These are phyloP conservation scores for Trachymyrmex septentrionalis DNA, from an alignment of 1,140 invertebrate species.

Conservation along the genomic window DNA sequence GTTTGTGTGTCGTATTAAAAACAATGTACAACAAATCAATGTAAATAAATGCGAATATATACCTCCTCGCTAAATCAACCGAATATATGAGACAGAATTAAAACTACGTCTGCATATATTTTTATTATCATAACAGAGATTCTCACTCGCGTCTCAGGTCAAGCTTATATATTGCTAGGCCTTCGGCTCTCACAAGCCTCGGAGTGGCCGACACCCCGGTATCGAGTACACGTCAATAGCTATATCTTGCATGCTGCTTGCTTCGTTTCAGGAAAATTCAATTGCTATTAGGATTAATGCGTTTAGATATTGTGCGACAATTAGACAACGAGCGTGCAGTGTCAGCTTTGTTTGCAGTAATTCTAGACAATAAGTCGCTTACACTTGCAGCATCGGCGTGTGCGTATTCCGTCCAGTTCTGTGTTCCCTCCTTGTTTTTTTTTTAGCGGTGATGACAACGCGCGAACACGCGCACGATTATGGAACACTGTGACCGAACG, in stretches of 20 bases:
- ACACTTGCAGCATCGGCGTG: constrained; percentile 17
- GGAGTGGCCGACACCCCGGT: background rate
- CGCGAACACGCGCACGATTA: background rate
- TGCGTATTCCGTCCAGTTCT: background rate
- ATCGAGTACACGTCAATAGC: constrained; percentile 25
- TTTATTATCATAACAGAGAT: constrained; percentile 7
- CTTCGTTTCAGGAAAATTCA: background rate
- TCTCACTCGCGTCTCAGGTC: background rate
- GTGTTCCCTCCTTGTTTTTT: constrained; percentile 9
- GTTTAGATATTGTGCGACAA: background rate
- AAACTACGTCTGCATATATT: background rate
- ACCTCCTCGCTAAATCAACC: background rate
- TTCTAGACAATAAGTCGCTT: constrained; percentile 19
- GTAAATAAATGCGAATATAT: background rate
- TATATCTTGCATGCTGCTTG: background rate
- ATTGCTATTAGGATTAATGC: background rate
- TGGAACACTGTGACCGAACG: background rate
- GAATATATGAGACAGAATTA: background rate
- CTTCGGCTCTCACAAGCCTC: background rate
- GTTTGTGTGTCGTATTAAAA: background rate
- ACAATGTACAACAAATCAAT: constrained; percentile 9
- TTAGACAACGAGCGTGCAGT: background rate
- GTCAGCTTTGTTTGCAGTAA: background rate
- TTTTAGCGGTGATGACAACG: constrained; percentile 59
- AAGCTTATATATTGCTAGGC: background rate